Base-by-base conservation (phyloP, 1,140 invertebrate genomes). In the Platorchestia sp. region DNA sequence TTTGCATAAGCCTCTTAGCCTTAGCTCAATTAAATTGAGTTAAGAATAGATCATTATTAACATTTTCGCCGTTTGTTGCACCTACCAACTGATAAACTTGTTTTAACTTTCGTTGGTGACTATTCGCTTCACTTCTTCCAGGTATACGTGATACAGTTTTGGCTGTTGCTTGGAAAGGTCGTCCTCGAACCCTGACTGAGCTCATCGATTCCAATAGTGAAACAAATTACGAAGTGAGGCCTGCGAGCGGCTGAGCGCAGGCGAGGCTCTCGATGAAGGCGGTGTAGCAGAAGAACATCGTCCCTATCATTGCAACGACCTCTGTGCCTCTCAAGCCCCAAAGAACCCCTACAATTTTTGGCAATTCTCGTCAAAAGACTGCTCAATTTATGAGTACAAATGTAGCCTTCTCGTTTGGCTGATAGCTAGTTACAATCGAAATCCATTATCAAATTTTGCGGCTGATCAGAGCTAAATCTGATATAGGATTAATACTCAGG, bases 381-480 rank as follows among this genome's bases (percentile, higher is more conserved):
- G 59, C 59, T 75, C 59, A 75, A 75, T 75, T 75, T 75, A 75
- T 75, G 59, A 75, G 59, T 75, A 75, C 59, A 75, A 75, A 75
- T 75, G 59, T 75, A 75, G 59, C 59, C 59, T 75, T 75, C 59
- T 75, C 59, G 59, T 75, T 75, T 75, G 59, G 59, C 27, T 75
- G 59, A 75, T 75, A 36, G 59, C 59, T 27, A 75, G 14, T 75
- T 75, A 75, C 59, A 75, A 75, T 75, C 59, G 59, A 75, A 75
- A 75, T 75, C 27, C 59, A 75, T 75, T 75, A 75, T 75, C 59
- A 75, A 75, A 75, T 75, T 75, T 75, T 75, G 59, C 36, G 59
- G 14, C 19, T 75, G 59, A 75, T 75, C 59, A 75, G 27, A 75
- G 59, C 59, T 75, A 75, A 10, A 75, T 19, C 59, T 75, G 59